Percentiles rank a stretch among this genome's conserved stretches.
Evolutionary conservation across 2,888 invertebrate genomes (phyloP).

Genomic region (Eupsilia transversa): DNA sequence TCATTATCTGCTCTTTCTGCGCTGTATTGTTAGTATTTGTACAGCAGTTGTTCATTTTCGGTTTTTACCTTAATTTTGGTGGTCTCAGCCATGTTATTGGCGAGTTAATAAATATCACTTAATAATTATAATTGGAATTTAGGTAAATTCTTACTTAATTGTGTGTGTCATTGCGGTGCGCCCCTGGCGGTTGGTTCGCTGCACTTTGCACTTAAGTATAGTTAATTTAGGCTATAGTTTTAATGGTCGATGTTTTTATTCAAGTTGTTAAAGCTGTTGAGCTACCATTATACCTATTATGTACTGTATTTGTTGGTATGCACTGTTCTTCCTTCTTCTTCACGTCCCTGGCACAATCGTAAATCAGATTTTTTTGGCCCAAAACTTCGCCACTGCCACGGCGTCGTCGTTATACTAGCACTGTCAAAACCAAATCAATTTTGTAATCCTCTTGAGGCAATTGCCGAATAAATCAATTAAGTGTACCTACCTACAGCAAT

Average conservation of each 20-base stretch:
- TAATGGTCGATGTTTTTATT: too few species aligned
- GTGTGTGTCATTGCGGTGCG: neutral
- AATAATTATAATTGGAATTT: neutral
- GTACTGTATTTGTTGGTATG: too few species aligned
- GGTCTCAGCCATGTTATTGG: neutral
- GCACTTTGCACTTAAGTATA: neutral
- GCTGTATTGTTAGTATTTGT: neutral
- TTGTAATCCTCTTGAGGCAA: constrained; percentile 43
- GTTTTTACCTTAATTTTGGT: neutral
- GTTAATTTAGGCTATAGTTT: too few species aligned
- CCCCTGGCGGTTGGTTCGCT: neutral
- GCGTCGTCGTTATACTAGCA: too few species aligned
- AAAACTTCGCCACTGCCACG: too few species aligned
- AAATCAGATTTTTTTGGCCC: too few species aligned
- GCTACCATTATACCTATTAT: too few species aligned
- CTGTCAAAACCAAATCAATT: constrained; percentile 21
- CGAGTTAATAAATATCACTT: neutral
- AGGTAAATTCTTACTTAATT: neutral
- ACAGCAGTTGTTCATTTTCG: neutral
- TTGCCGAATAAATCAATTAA: constrained; percentile 57
- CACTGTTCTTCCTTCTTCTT: too few species aligned
- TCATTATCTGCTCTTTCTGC: too few species aligned
- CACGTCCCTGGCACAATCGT: too few species aligned
- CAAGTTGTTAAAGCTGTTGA: too few species aligned
- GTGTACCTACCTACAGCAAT: constrained; percentile 59